Conservation (phyloP, 2,797 vertebrate genomes). For the Eospalax fontanierii region DNA sequence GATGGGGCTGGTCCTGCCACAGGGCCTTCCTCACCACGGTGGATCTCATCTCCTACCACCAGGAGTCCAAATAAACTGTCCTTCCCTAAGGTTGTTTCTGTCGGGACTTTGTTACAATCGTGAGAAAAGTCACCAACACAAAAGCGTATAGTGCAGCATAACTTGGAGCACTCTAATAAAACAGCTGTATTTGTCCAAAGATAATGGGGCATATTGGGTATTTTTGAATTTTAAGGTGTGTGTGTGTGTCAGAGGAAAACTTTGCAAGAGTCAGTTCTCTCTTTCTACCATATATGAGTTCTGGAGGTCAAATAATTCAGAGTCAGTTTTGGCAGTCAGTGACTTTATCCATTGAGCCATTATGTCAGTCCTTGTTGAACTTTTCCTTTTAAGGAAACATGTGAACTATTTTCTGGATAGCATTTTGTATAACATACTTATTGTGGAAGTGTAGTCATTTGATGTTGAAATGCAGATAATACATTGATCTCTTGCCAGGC, state of each 20-base stretch:
- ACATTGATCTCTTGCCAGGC: too few species aligned
- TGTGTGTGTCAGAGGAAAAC: neutral
- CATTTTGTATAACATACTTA: constrained; percentile 25
- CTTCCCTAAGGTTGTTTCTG: neutral
- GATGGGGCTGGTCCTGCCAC: fast-evolving
- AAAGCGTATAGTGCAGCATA: neutral
- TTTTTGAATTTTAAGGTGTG: neutral
- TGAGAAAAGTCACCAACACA: neutral
- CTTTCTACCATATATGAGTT: neutral
- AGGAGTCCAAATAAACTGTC: neutral
- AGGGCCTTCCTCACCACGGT: too few species aligned
- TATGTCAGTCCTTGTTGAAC: neutral
- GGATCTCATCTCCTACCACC: neutral
- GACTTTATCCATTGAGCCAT: neutral
- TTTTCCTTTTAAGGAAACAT: neutral
- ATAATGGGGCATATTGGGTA: neutral
- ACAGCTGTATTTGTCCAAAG: constrained; percentile 27
- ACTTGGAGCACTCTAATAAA: neutral
- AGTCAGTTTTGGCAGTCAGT: neutral
- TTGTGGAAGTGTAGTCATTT: neutral
- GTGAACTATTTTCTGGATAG: neutral
- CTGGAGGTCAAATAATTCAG: too few species aligned
- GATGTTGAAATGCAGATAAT: neutral
- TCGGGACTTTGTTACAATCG: neutral
- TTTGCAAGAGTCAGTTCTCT: neutral